Evolutionary conservation across 2,888 invertebrate genomes (phyloP).

Genomic region (Tachina lurida): DNA sequence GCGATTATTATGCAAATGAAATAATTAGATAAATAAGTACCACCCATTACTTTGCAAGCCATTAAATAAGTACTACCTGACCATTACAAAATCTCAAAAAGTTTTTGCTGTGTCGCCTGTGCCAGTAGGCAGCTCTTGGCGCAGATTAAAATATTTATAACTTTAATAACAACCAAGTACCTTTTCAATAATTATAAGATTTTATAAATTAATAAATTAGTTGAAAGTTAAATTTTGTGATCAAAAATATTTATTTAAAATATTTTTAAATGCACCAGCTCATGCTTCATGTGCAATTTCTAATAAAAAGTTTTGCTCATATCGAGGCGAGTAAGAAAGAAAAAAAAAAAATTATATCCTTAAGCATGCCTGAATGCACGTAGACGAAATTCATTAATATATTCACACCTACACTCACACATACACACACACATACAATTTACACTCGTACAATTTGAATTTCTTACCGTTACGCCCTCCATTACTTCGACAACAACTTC

Average conservation of each 20-base stretch:
- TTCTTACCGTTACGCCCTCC: slow-evolving; percentile 20
- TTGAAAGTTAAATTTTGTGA: too few species aligned
- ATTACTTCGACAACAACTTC: slow-evolving; percentile 11
- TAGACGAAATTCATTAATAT: slow-evolving; percentile 4
- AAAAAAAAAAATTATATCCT: neutral
- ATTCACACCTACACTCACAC: neutral
- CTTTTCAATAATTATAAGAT: too few species aligned
- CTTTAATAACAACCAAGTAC: too few species aligned
- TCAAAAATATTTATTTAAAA: neutral
- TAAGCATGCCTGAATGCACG: slow-evolving; percentile 20
- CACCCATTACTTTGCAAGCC: too few species aligned
- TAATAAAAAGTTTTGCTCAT: slow-evolving; percentile 3
- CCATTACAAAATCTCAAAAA: too few species aligned
- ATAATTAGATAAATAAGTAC: too few species aligned
- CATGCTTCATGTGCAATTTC: neutral
- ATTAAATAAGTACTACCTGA: too few species aligned
- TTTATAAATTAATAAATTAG: too few species aligned
- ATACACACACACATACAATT: neutral
- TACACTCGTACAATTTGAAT: slow-evolving; percentile 21
- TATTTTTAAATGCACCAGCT: neutral
- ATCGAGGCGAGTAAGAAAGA: neutral
- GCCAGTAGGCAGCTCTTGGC: too few species aligned
- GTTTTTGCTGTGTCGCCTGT: too few species aligned
- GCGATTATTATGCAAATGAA: too few species aligned
- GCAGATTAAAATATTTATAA: too few species aligned